Conservation (phyloP, 2,113 vertebrate genomes). For the Nesoenas mayeri region DNA sequence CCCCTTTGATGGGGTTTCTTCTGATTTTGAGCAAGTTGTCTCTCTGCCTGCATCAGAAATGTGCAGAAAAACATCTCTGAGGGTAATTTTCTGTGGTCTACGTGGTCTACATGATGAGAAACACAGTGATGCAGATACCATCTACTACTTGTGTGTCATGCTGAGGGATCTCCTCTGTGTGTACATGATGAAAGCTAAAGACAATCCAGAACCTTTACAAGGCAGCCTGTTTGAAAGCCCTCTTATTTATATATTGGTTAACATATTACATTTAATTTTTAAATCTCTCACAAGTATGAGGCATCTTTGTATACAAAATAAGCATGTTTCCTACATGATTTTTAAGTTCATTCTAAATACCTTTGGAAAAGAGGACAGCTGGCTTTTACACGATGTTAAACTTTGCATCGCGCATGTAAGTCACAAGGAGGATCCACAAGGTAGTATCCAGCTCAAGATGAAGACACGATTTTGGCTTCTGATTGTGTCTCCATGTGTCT, state of each 20-base stretch:
- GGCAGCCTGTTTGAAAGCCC: background rate
- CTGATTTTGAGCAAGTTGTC: background rate
- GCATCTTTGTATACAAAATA: background rate
- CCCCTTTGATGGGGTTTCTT: background rate
- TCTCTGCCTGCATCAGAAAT: background rate
- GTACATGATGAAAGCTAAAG: background rate
- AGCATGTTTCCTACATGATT: fast-evolving
- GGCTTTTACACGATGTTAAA: background rate
- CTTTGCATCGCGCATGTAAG: background rate
- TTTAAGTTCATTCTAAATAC: background rate
- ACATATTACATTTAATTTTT: background rate
- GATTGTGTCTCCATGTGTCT: background rate
- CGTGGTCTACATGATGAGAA: background rate
- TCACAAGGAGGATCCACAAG: background rate
- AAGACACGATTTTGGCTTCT: background rate
- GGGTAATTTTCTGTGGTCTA: background rate
- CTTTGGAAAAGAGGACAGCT: background rate
- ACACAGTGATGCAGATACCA: background rate
- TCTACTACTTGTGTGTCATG: background rate
- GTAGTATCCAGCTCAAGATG: background rate
- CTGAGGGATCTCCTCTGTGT: background rate
- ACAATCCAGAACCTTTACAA: background rate
- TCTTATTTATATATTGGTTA: background rate
- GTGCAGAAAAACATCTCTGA: background rate
- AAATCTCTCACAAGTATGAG: background rate